phyloP scores from a whole-genome alignment of 2,113 vertebrate species.

The Uria aalge region DNA sequence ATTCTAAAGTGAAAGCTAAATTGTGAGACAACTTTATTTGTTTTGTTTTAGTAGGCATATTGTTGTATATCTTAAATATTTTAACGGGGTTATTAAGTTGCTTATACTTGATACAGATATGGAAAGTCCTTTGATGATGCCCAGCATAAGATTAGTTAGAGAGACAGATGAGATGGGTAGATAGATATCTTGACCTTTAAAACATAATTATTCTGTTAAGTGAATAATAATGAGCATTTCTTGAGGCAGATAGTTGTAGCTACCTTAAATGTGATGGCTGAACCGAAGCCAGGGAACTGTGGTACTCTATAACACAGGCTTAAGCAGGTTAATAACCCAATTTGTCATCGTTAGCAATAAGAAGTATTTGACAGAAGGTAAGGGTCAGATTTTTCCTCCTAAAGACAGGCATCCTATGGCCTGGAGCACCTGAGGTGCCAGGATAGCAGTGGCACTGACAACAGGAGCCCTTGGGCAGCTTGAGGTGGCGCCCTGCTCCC shows the following conservation, averaged over 20 bases:
- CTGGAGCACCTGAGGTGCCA: neutral
- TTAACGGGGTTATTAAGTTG: constrained; percentile 19
- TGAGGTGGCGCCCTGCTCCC: neutral
- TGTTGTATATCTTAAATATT: constrained; percentile 13
- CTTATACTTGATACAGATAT: neutral
- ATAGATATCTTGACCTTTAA: constrained; percentile 49
- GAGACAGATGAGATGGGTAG: constrained; percentile 35
- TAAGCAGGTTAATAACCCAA: constrained; percentile 11
- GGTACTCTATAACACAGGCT: neutral
- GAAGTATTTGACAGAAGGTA: neutral
- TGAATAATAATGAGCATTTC: constrained; percentile 51
- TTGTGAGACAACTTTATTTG: neutral
- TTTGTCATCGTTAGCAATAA: constrained; percentile 27
- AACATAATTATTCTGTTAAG: constrained; percentile 52
- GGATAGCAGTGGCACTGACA: neutral
- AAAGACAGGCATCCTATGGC: neutral
- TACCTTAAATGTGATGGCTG: constrained; percentile 47
- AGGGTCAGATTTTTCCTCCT: neutral
- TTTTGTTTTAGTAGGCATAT: neutral
- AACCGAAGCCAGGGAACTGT: constrained; percentile 18
- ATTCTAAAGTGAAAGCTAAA: neutral
- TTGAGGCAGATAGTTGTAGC: neutral
- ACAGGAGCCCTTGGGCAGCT: neutral
- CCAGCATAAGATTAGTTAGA: neutral
- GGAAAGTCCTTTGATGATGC: neutral